Evolutionary conservation across 2,888 invertebrate species (phyloP).

Genomic region (Pandemis heparana): DNA sequence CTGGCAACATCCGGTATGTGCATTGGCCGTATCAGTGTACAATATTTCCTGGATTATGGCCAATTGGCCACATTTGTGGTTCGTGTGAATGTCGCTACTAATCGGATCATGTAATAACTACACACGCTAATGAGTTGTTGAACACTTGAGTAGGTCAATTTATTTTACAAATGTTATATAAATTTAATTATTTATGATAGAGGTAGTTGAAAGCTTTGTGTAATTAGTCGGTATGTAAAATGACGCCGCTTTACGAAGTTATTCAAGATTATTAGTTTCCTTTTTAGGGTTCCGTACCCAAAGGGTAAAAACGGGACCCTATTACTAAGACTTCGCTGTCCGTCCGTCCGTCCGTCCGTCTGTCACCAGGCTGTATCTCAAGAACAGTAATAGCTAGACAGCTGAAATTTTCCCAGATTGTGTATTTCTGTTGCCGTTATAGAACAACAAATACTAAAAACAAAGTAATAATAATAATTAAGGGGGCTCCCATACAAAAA

Average conservation of each 20-base stretch:
- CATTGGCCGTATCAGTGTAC: conserved; percentile 32
- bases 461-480: too few relatives aligned
- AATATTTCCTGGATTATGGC: conserved; percentile 44
- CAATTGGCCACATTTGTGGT: conserved; percentile 40
- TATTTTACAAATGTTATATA: not conserved
- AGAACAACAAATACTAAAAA: too few relatives aligned
- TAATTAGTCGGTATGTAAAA: not conserved
- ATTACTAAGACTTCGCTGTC: too few relatives aligned
- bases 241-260: not conserved
- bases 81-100: conserved; percentile 46
- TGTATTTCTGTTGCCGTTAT: too few relatives aligned
- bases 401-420: too few relatives aligned
- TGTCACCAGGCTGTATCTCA: too few relatives aligned
- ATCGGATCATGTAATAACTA: conserved; percentile 44
- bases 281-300: too few relatives aligned
- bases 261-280: too few relatives aligned
- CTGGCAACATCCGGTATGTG: conserved; percentile 40
- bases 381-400: too few relatives aligned
- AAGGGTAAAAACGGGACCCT: too few relatives aligned
- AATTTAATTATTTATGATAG: not conserved
- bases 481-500: too few relatives aligned
- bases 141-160: conserved; percentile 46
- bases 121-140: conserved; percentile 55
- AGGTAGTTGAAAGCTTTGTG: not conserved
- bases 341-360: too few relatives aligned